phyloP scores from a whole-genome alignment of 2,888 invertebrate species.

The Automeris io region DNA sequence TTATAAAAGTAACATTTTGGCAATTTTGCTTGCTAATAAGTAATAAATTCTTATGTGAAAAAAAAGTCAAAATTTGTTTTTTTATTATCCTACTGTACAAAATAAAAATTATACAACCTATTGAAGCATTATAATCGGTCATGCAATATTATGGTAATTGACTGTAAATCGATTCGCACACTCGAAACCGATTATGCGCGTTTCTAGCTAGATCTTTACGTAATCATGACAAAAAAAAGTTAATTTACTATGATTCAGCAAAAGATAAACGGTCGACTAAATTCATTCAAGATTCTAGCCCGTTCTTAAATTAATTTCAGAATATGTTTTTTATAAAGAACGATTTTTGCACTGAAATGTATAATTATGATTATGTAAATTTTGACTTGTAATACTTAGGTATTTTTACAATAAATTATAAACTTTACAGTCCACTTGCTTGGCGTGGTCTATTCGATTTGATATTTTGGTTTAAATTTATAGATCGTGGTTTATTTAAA shows the following conservation, averaged over 20 bases:
- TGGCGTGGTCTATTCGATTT: too few relatives aligned
- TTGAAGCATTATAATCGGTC: slow-evolving; percentile 15
- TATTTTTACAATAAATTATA: background rate
- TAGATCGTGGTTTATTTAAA: too few relatives aligned
- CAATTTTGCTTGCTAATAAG: too few relatives aligned
- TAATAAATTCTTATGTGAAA: too few relatives aligned
- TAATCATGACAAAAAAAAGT: slow-evolving; percentile 15
- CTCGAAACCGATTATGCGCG: slow-evolving; percentile 32
- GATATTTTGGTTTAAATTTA: too few relatives aligned
- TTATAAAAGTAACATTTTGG: too few relatives aligned
- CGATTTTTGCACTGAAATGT: background rate
- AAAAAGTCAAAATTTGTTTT: too few relatives aligned
- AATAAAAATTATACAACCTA: background rate
- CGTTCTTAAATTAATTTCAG: background rate
- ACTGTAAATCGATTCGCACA: slow-evolving; percentile 23
- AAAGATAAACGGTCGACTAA: slow-evolving; percentile 1
- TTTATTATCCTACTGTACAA: too few relatives aligned
- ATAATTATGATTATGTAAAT: background rate
- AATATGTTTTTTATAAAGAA: background rate
- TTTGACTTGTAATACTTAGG: background rate
- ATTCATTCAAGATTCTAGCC: slow-evolving; percentile 1
- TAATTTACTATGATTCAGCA: slow-evolving; percentile 10
- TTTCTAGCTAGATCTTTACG: slow-evolving; percentile 24
- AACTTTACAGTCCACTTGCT: too few relatives aligned
- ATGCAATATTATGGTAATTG: slow-evolving; percentile 22